Evolutionary conservation across 2,888 invertebrate species (phyloP).

Genomic region (Nemoura dubitans): DNA sequence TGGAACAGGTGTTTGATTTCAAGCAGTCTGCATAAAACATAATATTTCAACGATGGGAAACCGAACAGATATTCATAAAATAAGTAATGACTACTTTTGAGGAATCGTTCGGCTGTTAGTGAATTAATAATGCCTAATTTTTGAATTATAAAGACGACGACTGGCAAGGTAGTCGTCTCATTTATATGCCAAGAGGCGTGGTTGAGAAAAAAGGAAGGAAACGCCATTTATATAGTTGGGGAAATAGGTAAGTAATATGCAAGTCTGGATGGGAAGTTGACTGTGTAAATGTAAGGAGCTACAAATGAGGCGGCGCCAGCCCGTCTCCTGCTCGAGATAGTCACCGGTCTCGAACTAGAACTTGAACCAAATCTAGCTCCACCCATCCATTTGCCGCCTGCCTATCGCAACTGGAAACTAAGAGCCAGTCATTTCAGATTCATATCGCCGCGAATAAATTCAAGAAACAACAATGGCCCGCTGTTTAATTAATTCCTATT

Average conservation of each 20-base stretch:
- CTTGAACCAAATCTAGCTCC: constrained; percentile 4
- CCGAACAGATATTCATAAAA: constrained; percentile 3
- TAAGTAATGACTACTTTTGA: background rate
- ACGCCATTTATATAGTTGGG: constrained; percentile 7
- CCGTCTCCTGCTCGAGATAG: background rate
- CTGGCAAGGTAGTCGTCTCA: background rate
- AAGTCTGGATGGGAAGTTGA: background rate
- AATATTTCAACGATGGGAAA: background rate
- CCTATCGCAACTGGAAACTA: constrained; percentile 7
- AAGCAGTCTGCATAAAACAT: background rate
- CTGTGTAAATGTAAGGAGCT: background rate
- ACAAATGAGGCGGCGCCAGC: background rate
- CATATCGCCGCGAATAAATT: constrained; percentile 8
- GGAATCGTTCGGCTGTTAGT: background rate
- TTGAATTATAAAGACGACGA: background rate
- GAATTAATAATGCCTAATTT: background rate
- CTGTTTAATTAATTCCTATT: constrained; percentile 10
- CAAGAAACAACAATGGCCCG: background rate
- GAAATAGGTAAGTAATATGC: constrained; percentile 15
- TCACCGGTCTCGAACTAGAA: background rate
- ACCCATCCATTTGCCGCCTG: constrained; percentile 3
- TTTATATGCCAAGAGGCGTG: constrained; percentile 12
- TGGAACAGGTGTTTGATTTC: constrained; percentile 33
- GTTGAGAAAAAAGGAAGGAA: constrained; percentile 19
- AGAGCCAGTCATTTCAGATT: background rate